These are phyloP conservation scores for Catocala fraxini DNA, from an alignment of 2,888 invertebrate species.

Conservation along the genomic window DNA sequence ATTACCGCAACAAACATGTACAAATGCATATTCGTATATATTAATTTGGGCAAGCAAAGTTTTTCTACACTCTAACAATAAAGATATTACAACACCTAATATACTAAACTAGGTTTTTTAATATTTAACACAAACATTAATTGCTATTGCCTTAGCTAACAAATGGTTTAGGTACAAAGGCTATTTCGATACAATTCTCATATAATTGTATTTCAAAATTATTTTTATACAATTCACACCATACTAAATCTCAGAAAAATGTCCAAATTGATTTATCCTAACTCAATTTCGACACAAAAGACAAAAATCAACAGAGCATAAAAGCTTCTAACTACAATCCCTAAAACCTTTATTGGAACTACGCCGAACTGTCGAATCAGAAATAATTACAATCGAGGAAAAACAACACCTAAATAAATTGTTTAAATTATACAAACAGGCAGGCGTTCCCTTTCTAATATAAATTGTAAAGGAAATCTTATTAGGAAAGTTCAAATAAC, in stretches of 20 bases:
- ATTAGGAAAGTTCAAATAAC: slow-evolving; percentile 45
- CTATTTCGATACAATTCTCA: too few relatives aligned
- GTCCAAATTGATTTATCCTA: slow-evolving; percentile 6
- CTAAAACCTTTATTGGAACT: slow-evolving; percentile 16
- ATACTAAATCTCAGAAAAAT: background rate
- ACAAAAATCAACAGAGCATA: slow-evolving; percentile 17
- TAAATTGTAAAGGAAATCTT: slow-evolving; percentile 46
- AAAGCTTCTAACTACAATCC: slow-evolving; percentile 22
- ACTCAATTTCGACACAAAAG: slow-evolving; percentile 18
- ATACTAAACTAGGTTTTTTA: too few relatives aligned
- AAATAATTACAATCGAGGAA: slow-evolving; percentile 38
- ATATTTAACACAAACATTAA: too few relatives aligned
- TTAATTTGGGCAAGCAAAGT: too few relatives aligned
- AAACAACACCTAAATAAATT: slow-evolving; percentile 40
- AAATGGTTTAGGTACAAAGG: too few relatives aligned
- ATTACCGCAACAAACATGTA: too few relatives aligned
- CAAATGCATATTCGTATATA: too few relatives aligned
- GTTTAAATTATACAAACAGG: slow-evolving; percentile 41
- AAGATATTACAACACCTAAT: too few relatives aligned
- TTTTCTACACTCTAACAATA: too few relatives aligned
- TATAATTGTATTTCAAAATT: too few relatives aligned
- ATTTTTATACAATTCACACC: background rate
- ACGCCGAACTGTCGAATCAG: slow-evolving; percentile 25
- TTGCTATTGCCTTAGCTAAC: too few relatives aligned
- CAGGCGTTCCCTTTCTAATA: slow-evolving; percentile 27